Evolutionary conservation across 2,888 invertebrate species (phyloP), one percentile per base, ranked within the genome.

Genomic region (Chalcis sispes): DNA sequence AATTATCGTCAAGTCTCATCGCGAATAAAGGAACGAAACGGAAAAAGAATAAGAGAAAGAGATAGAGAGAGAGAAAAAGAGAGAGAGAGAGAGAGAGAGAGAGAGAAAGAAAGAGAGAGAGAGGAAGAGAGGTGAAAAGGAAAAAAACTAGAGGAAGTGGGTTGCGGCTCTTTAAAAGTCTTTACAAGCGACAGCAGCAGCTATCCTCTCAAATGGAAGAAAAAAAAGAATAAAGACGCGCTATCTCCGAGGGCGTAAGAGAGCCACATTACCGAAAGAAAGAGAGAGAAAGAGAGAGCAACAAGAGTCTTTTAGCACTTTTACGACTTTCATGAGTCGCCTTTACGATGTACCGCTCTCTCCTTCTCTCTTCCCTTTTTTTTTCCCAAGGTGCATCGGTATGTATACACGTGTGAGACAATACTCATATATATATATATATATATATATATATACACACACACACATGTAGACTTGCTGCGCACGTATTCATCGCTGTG

Each of bases 261-360:
- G 46, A 18, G 29, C 40, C 56, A 50, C 56, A 48, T 56, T 46
- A 52, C 25, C 32, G 59, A n/a, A n/a, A n/a, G n/a, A n/a, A n/a
- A n/a, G n/a, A n/a, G n/a, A n/a, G n/a, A n/a, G n/a, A n/a, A n/a
- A 48, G 46, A 54, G 74, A 36, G 59, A 72, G 67, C 70, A 64
- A 77, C 78, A 71, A 77, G 77, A 74, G 72, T 73, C 82, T 86
- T 86, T 87, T 85, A 86, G 84, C 83, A 82, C 82, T 81, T 83
- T 82, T 81, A 83, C 81, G 82, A 83, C 84, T 85, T 85, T 86
- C 85, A 84, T 75, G 85, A 85, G 80, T 72, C 77, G 74, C 79
- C 77, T 80, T 79, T 79, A 76, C 70, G 79, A 76, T 50, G 59
- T 13, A 20, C 7, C 61, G 48, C n/a, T n/a, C 56, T 20, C 13